Evolutionary conservation across 1,140 invertebrate species (phyloP).

Genomic region (Drosophila sechellia): DNA sequence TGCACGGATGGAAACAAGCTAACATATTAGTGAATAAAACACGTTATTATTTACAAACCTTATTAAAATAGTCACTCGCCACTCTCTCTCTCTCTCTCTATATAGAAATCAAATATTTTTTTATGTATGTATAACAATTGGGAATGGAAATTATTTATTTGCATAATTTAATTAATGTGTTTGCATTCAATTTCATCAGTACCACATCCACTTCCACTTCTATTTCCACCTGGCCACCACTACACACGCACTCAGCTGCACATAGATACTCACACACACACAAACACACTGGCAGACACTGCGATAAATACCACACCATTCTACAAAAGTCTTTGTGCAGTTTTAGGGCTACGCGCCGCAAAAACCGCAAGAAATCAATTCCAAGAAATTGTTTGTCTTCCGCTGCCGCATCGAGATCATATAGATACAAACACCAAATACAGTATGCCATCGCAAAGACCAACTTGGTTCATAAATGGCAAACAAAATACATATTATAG

Average conservation of each 20-base stretch:
- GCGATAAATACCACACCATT: constrained; percentile 9
- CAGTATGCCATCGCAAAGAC: neutral
- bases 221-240: constrained; percentile 7
- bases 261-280: constrained; percentile 7
- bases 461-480: neutral
- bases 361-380: constrained; percentile 79
- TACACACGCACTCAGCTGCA: neutral
- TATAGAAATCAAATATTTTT: no score
- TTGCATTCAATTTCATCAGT: constrained; percentile 1
- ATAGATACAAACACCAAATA: constrained; percentile 6
- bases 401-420: constrained; percentile 48
- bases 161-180: constrained; percentile 1
- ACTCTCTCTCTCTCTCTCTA: no score
- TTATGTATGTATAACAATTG: no score
- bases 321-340: constrained; percentile 42
- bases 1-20: no score
- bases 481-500: neutral
- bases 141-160: no score
- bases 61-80: no score
- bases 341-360: constrained; percentile 75
- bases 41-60: no score
- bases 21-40: no score
- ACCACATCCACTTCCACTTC: constrained; percentile 16
- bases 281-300: neutral
- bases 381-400: constrained; percentile 79